Evolutionary conservation across 1,140 invertebrate species (phyloP).

Genomic region (Pomacea maculata): DNA sequence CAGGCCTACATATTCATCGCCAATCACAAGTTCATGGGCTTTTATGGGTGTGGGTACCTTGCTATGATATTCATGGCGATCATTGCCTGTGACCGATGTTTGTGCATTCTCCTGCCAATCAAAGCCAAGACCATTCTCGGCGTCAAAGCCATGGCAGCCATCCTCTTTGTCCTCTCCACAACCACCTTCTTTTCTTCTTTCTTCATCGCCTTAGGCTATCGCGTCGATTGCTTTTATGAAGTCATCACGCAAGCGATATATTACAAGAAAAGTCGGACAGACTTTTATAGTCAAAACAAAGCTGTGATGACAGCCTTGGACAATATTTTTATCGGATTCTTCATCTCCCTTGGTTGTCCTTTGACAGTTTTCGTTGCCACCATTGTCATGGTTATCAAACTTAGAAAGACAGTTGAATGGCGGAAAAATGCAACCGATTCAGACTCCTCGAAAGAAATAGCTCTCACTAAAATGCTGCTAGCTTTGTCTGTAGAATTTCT

Average conservation of each 20-base stretch:
- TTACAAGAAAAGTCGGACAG: neutral
- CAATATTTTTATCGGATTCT: constrained; percentile 3
- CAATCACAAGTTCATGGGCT: neutral
- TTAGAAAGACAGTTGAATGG: neutral
- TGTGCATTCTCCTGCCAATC: constrained; percentile 7
- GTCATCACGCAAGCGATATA: neutral
- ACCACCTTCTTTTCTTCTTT: neutral
- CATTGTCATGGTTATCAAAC: constrained; percentile 2
- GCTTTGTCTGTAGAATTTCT: constrained; percentile 8
- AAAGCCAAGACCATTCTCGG: neutral
- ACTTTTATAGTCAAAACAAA: neutral
- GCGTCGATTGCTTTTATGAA: constrained; percentile 8
- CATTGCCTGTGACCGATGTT: constrained; percentile 2
- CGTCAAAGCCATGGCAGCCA: neutral
- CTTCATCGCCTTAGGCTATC: neutral
- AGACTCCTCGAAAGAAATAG: neutral
- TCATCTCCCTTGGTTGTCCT: constrained; percentile 3
- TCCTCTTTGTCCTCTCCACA: neutral
- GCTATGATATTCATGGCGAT: neutral
- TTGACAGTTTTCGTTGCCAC: constrained; percentile 5
- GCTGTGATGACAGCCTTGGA: neutral
- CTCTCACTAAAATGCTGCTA: constrained; percentile 11
- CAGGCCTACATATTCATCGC: neutral
- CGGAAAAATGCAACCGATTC: neutral
- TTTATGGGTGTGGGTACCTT: neutral